Percentiles rank a stretch among this genome's conserved stretches.
Evolutionary conservation across 2,113 vertebrate species (phyloP).

Genomic region (Corythoichthys intestinalis): DNA sequence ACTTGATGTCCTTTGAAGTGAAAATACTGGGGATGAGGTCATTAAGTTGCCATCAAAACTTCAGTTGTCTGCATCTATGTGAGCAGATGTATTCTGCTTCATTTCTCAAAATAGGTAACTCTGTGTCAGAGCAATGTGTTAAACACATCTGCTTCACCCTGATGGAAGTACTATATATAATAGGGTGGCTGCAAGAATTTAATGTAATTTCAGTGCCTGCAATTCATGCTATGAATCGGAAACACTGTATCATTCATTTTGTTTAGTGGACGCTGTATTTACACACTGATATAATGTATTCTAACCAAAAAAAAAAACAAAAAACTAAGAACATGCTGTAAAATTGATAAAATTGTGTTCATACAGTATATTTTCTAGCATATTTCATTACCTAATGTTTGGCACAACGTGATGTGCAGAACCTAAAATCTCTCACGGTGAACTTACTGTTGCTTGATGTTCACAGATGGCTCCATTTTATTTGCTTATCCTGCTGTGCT

Average conservation of each 20-base stretch:
- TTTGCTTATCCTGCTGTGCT: conserved; percentile 48
- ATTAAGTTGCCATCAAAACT: neutral
- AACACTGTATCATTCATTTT: neutral
- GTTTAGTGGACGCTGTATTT: neutral
- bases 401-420: neutral
- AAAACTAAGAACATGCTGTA: neutral
- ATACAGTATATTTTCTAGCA: neutral
- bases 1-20: conserved; percentile 7
- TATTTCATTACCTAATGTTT: neutral
- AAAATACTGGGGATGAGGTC: neutral
- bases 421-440: conserved; percentile 25
- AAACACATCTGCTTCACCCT: neutral
- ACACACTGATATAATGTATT: neutral
- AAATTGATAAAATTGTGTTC: neutral
- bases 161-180: neutral
- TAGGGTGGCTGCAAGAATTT: neutral
- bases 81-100: neutral
- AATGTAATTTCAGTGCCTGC: neutral
- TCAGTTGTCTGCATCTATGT: neutral
- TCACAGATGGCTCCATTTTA: conserved; percentile 47
- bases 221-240: neutral
- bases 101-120: neutral
- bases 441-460: conserved; percentile 30
- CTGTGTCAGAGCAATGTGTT: neutral
- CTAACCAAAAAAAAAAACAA: too few relatives aligned